These are phyloP conservation scores for Nematolebias whitei DNA, from an alignment of 2,113 vertebrate species.

Conservation along the genomic window DNA sequence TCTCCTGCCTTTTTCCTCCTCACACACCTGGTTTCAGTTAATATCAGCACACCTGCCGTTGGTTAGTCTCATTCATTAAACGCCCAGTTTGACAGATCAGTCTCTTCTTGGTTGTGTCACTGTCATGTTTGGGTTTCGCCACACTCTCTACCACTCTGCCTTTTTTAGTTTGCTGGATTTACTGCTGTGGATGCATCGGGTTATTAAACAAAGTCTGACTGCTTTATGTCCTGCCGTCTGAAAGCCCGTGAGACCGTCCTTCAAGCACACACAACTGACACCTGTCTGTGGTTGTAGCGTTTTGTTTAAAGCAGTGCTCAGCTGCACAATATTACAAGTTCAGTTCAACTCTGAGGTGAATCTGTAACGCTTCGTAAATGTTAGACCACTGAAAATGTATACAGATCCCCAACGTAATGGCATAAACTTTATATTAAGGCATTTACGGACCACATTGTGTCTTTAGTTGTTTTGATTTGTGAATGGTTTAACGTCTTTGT, in stretches of 20 bases:
- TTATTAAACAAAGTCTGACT: not conserved
- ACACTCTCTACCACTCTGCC: not conserved
- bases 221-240: not conserved
- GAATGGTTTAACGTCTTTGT: not conserved
- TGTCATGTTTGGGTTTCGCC: not conserved
- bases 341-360: constrained; percentile 13
- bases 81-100: not conserved
- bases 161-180: not conserved
- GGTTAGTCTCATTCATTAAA: no score
- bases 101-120: not conserved
- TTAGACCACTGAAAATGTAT: not conserved
- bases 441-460: not conserved
- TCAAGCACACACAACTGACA: not conserved
- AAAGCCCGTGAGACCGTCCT: not conserved
- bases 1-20: not conserved
- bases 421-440: not conserved
- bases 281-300: not conserved
- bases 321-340: not conserved
- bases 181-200: not conserved
- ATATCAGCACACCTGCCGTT: no score
- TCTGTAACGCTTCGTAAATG: not conserved
- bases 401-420: no score
- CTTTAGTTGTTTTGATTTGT: not conserved
- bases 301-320: constrained; percentile 1
- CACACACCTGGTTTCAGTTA: not conserved